Evolutionary conservation across 2,888 invertebrate genomes (phyloP), one percentile per base, ranked within the genome.

Genomic region (Nycteola revayana): DNA sequence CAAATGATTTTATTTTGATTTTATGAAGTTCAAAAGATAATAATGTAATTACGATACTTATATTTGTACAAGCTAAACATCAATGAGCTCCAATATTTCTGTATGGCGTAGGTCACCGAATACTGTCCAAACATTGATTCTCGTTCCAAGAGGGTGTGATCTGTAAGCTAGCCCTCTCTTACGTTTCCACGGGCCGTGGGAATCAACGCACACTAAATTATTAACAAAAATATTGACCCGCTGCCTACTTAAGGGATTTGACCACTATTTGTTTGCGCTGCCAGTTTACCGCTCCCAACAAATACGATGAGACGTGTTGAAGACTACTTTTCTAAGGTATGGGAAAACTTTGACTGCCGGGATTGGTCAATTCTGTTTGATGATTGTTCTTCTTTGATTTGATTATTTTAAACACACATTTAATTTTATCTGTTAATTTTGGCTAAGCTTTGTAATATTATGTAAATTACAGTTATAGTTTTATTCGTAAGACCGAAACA

Each of bases 231-330:
- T 87, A 88, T 87, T 88, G 79, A 87, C 86, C 67, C 67, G 78
- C 77, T 86, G 82, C 83, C 87, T 87, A 87, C 86, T 87, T 86
- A 86, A 82, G 76, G 84, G 87, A 88, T 88, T 83, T 87, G 84
- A 86, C 81, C 81, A 81, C 75, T 59, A 69, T 65, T 67, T 86
- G 86, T 86, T 85, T 87, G 80, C 77, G 60, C 66, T 72, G 74
- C 68, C 78, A 75, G 84, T 82, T 84, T 78, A 77, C 79, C 80
- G 76, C 77, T 72, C 76, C 76, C 72, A 75, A 75, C 78, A 77
- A 80, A 83, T 67, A 76, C 42, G 42, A 42, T 40, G 46, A 43
- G 63, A 65, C 69, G 71, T 74, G 75, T 74, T 67, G 66, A 72
- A 68, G 66, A 69, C 66, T 78, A 74, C 80, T 81, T 82, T 78